Conservation (phyloP, 2,113 vertebrate species). For the Pteruthius melanotis region DNA sequence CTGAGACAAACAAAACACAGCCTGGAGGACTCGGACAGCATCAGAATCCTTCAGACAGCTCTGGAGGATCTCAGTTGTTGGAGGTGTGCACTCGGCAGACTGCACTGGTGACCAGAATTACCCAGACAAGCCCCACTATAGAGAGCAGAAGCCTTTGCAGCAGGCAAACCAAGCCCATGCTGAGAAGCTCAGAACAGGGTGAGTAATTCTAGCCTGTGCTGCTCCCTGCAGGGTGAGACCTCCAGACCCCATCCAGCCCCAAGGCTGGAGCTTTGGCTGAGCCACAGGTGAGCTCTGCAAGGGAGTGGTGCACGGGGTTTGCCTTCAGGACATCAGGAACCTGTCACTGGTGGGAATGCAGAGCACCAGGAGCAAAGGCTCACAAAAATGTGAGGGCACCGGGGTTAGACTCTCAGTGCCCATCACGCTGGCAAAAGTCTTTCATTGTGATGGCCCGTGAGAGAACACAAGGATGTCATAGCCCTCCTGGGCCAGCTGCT, state of each 20-base stretch:
- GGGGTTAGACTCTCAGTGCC: background rate
- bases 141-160: background rate
- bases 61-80: background rate
- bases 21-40: background rate
- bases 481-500: background rate
- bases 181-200: background rate
- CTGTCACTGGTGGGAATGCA: background rate
- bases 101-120: background rate
- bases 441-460: background rate
- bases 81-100: background rate
- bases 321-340: background rate
- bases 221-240: background rate
- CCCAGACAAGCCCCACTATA: background rate
- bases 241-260: background rate
- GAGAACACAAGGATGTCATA: background rate
- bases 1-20: conserved; percentile 25
- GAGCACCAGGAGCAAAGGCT: background rate
- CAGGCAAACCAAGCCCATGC: background rate
- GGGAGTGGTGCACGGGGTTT: background rate
- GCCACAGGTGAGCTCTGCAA: background rate
- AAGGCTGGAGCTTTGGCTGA: background rate
- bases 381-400: background rate
- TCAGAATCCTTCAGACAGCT: conserved; percentile 15
- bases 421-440: background rate
- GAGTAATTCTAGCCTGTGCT: fast-evolving